Evolutionary conservation across 2,113 vertebrate species (phyloP).

Genomic region (Ivindomyrus marchei): DNA sequence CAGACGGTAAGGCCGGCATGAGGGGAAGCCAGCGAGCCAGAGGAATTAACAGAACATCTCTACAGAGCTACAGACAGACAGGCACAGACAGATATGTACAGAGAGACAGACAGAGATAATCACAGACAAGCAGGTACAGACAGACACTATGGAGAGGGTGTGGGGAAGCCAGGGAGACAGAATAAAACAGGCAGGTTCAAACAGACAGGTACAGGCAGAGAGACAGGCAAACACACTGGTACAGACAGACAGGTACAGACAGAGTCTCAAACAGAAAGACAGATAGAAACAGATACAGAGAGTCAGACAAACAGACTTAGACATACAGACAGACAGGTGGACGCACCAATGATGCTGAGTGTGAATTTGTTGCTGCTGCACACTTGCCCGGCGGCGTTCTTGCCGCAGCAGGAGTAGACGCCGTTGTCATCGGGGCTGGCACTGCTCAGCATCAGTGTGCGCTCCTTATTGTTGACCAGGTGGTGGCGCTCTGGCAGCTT

Average conservation of each 20-base stretch:
- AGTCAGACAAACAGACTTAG: background rate
- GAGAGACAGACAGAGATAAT: background rate
- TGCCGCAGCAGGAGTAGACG: slow-evolving; percentile 85
- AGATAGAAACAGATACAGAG: background rate
- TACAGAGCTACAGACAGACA: background rate
- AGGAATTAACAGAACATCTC: background rate
- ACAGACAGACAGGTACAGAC: background rate
- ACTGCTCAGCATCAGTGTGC: slow-evolving; percentile 70
- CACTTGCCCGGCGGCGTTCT: slow-evolving; percentile 70
- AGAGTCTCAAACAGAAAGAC: background rate
- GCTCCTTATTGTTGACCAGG: slow-evolving; percentile 80
- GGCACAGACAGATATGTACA: background rate
- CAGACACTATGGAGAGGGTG: background rate
- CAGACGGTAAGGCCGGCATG: background rate
- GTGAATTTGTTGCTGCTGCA: slow-evolving; percentile 88
- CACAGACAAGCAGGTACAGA: background rate
- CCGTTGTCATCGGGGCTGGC: slow-evolving; percentile 77
- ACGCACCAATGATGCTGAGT: slow-evolving; percentile 77
- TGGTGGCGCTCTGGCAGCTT: slow-evolving; percentile 67
- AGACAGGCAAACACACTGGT: background rate
- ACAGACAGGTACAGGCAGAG: background rate
- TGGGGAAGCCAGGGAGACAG: background rate
- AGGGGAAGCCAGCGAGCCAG: background rate
- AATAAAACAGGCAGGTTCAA: background rate
- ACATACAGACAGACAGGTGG: background rate